Base-by-base conservation (phyloP, 2,797 vertebrate genomes). In the Odontamblyopus lacepedii region DNA sequence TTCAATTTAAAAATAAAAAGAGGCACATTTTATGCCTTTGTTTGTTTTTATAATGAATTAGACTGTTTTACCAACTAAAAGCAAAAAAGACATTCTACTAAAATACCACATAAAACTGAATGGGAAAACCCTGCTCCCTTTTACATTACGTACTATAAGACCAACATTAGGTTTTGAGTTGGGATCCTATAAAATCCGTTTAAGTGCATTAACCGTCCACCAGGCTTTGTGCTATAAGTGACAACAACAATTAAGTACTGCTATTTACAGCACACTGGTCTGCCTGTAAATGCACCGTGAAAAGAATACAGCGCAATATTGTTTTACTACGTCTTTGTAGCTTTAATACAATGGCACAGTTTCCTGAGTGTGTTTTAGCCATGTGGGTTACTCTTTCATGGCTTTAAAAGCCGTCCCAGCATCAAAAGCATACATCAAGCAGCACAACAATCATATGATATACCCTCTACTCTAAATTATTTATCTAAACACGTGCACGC, bases 401-500 rank as follows among this genome's bases (percentile, higher is more conserved):
- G 5, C 26, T 69, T 69, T 69, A 69, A 69, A 69, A 59, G 67
- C 67, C 32, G 41, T 35, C 13, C 53, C 19, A 27, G 53, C 65
- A 53, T 67, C 50, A 67, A 67, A 67, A 67, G 65, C 65, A 55
- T 67, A 67, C 65, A 67, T 51, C 65, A 67, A 67, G 65, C 65
- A 3, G 65, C 65, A 67, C 65, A 71, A 44, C 41, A 13, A 13
- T 63, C 44, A 29, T 82, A 80, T 56, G 0, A 81, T 72, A 68
- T 61, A 75, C 38, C 67, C 32, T 68, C 66, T 44, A 62, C 76
- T 81, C 67, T 66, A 23, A 75, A 72, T 78, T 77, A 76, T 82
- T 83, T 76, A 83, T 84, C 78, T 55, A 63, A 78, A 71, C 26
- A 65, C 26, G 74, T 69, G 62, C 75, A 74, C 71, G 63, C 76